A percentile compares a stretch with the other conserved stretches of the same genome.
phyloP scores from a whole-genome alignment of 2,797 vertebrate species.

The Chrysocyon brachyurus region DNA sequence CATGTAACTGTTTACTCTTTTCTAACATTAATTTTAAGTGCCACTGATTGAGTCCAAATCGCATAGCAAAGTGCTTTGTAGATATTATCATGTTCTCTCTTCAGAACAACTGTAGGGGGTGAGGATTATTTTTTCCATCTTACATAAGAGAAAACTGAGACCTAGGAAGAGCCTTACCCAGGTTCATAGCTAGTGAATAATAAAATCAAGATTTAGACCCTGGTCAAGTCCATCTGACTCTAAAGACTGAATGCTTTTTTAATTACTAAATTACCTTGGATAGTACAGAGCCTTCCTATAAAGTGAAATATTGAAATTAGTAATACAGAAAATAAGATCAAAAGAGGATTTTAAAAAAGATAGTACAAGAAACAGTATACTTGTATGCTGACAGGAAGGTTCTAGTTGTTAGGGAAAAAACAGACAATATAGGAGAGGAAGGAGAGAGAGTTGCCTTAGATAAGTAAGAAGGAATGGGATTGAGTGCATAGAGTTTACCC shows the following conservation, averaged over 20 bases:
- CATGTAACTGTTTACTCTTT: background rate
- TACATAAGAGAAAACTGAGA: slow-evolving; percentile 23
- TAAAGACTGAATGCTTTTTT: background rate
- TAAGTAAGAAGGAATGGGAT: background rate
- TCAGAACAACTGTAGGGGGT: background rate
- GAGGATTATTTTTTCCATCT: background rate
- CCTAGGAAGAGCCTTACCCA: background rate
- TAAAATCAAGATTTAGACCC: slow-evolving; percentile 7
- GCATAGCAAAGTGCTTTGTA: background rate
- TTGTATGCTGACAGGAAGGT: background rate
- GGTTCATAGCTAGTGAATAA: background rate
- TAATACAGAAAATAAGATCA: background rate
- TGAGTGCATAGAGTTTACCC: background rate
- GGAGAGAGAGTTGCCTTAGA: background rate
- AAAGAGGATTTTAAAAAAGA: background rate
- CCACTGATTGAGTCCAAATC: background rate
- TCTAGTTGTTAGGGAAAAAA: background rate
- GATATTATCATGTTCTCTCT: background rate
- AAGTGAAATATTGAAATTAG: slow-evolving; percentile 22
- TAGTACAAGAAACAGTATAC: background rate
- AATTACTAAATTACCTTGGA: background rate
- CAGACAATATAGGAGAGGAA: background rate
- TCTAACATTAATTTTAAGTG: slow-evolving; percentile 20
- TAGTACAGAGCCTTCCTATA: background rate
- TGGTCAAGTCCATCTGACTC: background rate